These are phyloP conservation scores for Xyrauchen texanus DNA, from an alignment of 2,113 vertebrate species.

Conservation along the genomic window DNA sequence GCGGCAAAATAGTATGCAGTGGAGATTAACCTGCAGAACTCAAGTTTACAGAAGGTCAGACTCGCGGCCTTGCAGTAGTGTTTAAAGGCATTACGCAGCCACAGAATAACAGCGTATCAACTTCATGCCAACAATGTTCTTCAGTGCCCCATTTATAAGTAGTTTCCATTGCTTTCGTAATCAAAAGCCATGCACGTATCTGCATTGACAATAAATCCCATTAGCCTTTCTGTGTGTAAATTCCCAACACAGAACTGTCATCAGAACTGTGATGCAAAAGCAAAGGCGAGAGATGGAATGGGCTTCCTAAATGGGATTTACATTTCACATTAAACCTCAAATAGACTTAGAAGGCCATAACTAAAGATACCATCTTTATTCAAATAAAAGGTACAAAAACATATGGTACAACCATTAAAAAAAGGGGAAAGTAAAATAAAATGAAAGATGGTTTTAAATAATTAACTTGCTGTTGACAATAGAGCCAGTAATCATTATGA, in stretches of 20 bases:
- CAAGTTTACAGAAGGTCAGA: slow-evolving; percentile 24
- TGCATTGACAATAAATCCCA: slow-evolving; percentile 51
- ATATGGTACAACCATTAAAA: neutral
- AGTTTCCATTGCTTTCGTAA: slow-evolving; percentile 42
- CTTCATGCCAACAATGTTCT: slow-evolving; percentile 48
- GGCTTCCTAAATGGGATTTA: too few relatives aligned
- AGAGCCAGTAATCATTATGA: slow-evolving; percentile 67
- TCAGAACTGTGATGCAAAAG: slow-evolving; percentile 9
- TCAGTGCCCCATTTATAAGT: slow-evolving; percentile 38
- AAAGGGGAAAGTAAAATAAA: slow-evolving; percentile 10
- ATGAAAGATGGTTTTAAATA: too few relatives aligned
- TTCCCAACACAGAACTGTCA: too few relatives aligned
- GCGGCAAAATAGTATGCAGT: slow-evolving; percentile 50
- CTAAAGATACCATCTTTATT: slow-evolving; percentile 22
- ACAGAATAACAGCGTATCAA: slow-evolving; percentile 43
- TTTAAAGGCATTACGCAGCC: slow-evolving; percentile 38
- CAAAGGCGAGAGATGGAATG: neutral
- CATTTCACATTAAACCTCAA: too few relatives aligned
- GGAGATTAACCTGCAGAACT: slow-evolving; percentile 30
- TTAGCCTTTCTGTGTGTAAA: slow-evolving; percentile 8
- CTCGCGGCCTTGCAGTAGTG: slow-evolving; percentile 27
- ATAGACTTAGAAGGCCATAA: slow-evolving; percentile 7
- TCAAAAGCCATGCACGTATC: slow-evolving; percentile 67
- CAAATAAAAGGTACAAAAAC: neutral
- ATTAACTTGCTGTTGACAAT: slow-evolving; percentile 57